Evolutionary conservation across 2,113 vertebrate species (phyloP).

Genomic region (Bombycilla garrulus): DNA sequence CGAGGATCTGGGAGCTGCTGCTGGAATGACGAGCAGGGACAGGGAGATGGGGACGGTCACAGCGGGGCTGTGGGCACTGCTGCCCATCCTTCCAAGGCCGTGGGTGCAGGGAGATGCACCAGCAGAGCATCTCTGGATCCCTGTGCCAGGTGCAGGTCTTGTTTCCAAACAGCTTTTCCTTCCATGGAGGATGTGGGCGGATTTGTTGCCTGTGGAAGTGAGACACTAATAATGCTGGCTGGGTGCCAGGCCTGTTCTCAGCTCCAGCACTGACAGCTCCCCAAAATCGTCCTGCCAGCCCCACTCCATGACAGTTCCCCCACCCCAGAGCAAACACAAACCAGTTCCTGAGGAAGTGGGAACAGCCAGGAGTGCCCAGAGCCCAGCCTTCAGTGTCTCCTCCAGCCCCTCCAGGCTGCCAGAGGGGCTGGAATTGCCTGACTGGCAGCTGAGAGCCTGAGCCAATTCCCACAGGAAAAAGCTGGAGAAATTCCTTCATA

Average conservation of each 20-base stretch:
- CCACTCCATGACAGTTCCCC: not conserved
- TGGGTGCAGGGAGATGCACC: not conserved
- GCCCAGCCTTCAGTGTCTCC: not conserved
- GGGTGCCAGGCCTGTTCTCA: not conserved
- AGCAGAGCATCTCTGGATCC: not conserved
- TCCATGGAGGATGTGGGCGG: not conserved
- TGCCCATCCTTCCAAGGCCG: not conserved
- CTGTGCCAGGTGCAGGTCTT: not conserved
- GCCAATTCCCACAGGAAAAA: not conserved
- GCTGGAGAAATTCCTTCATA: not conserved
- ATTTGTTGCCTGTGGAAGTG: not conserved
- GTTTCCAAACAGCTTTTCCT: conserved; percentile 18
- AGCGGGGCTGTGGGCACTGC: not conserved
- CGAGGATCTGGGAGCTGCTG: not conserved
- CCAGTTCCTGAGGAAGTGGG: too few species aligned
- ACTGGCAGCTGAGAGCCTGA: not conserved
- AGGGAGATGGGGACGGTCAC: accelerated
- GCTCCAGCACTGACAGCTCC: not conserved
- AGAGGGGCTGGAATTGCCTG: not conserved
- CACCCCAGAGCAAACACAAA: too few species aligned
- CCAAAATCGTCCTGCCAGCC: not conserved
- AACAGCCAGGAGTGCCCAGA: not conserved
- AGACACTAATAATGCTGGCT: not conserved
- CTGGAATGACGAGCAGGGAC: accelerated
- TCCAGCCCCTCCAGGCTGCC: not conserved